Evolutionary conservation across 2,888 invertebrate species (phyloP).

Genomic region (Drosophila subquinaria): DNA sequence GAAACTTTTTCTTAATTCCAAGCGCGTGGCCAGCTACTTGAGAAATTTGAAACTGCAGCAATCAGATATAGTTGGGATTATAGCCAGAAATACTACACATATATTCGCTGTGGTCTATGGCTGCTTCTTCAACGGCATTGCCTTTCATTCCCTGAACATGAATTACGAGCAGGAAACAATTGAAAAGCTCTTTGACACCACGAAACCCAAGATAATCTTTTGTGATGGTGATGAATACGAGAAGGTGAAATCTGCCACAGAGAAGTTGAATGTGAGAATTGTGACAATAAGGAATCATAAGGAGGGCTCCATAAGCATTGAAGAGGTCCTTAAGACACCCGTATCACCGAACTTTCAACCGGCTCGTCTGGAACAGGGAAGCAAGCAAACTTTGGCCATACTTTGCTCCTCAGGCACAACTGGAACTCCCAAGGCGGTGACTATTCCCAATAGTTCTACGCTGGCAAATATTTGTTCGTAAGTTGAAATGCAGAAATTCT

Average conservation of each 20-base stretch:
- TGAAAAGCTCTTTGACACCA: constrained; percentile 34
- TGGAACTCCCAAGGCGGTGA: constrained; percentile 68
- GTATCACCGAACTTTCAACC: constrained; percentile 29
- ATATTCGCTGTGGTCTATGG: constrained; percentile 56
- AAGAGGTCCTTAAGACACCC: constrained; percentile 13
- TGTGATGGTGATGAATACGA: constrained; percentile 38
- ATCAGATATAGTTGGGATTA: constrained; percentile 59
- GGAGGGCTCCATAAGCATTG: constrained; percentile 6
- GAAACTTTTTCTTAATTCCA: constrained; percentile 42
- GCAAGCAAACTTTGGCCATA: constrained; percentile 67
- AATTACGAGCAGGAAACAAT: constrained; percentile 32
- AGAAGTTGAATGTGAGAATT: constrained; percentile 14
- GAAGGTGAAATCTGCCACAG: constrained; percentile 18
- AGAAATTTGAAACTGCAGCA: constrained; percentile 42
- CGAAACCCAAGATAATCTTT: constrained; percentile 50
- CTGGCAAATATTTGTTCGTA: neutral
- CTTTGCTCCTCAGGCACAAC: constrained; percentile 76
- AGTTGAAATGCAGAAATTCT: neutral
- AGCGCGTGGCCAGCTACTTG: constrained; percentile 52
- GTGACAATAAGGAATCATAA: constrained; percentile 28
- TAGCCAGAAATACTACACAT: constrained; percentile 59
- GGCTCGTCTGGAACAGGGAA: constrained; percentile 48
- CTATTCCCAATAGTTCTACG: constrained; percentile 13
- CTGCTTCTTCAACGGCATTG: constrained; percentile 52
- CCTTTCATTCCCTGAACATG: constrained; percentile 48